Base-by-base conservation (phyloP, 1,140 invertebrate genomes). In the Bicyclus anynana region DNA sequence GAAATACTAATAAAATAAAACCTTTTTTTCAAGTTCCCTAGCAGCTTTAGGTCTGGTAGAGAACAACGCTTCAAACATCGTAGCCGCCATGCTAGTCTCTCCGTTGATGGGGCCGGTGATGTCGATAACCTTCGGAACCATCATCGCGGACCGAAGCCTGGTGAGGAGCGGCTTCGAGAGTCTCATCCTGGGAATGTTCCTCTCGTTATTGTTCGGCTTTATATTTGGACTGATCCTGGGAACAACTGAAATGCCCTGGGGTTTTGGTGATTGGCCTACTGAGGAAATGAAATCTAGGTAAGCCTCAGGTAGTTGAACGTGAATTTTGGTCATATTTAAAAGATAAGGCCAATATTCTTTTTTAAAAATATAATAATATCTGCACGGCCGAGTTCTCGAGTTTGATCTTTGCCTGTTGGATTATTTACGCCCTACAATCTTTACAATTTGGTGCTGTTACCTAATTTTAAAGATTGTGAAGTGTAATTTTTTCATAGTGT, bases 61-160 rank as follows among this genome's bases (percentile, higher is more conserved):
- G 77, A 92, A 92, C 67, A 92, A 91, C 65, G 92, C 94, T 1
- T 94, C 95, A 1, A 93, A 95, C 71, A 92, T 97, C 50, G 94
- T 96, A 18, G 95, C 95, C 13, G 95, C 94, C 40, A 97, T 97
- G 95, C 85, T 97, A 59, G 94, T 97, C 1, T 96, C 95, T 1
- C 95, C 95, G 0, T 89, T 97, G 2, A 97, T 97, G 95, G 95
- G 95, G 33, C 95, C 95, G 0, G 95, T 96, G 7, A 94, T 96
- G 92, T 95, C 94, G 7, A 91, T 94, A 29, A 95, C 95, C 21
- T 97, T 97, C 78, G 95, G 95, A 2, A 92, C 92, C 17, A 93
- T 95, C 47, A 95, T 97, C 72, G 90, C 94, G 10, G 95, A 97
- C 74, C 87, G 89, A 61, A 85, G 84, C 62, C 79, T 92, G 1